Percentiles rank a stretch among this genome's conserved stretches.
Conservation (phyloP, 2,113 vertebrate genomes). For the Leuciscus idus region DNA sequence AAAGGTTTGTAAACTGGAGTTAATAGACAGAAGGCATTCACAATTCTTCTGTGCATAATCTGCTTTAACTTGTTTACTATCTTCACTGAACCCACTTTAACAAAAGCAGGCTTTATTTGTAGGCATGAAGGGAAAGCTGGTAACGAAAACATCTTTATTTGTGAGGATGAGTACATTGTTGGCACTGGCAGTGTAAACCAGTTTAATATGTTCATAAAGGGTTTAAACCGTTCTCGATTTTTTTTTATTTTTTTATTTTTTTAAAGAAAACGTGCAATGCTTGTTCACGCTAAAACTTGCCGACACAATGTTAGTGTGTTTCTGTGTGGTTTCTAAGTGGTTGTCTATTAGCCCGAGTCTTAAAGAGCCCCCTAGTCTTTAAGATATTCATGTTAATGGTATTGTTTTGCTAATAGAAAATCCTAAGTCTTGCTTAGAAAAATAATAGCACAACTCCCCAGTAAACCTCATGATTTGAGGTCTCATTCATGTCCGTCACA, state of each 20-base stretch:
- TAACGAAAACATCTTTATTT: slow-evolving; percentile 16
- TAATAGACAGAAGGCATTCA: slow-evolving; percentile 22
- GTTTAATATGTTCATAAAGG: not conserved
- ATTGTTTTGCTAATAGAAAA: not conserved
- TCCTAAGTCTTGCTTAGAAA: not conserved
- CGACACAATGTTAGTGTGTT: not conserved
- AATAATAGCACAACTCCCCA: too few relatives aligned
- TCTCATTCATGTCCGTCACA: not conserved
- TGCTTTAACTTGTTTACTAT: slow-evolving; percentile 14
- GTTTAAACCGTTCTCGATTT: not conserved
- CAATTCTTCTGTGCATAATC: slow-evolving; percentile 17
- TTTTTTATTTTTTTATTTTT: slow-evolving; percentile 1
- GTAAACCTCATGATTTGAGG: not conserved
- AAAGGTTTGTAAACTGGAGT: slow-evolving; percentile 31
- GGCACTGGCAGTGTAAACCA: not conserved
- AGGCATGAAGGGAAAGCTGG: not conserved
- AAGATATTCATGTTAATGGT: not conserved
- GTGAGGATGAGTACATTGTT: slow-evolving; percentile 2
- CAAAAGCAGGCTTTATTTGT: slow-evolving; percentile 17
- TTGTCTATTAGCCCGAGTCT: not conserved
- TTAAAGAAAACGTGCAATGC: not conserved
- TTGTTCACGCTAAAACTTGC: not conserved
- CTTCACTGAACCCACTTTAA: not conserved
- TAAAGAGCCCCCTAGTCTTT: not conserved
- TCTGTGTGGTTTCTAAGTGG: not conserved